Base-by-base conservation (phyloP, 2,888 invertebrate species). In the Lagria hirta region DNA sequence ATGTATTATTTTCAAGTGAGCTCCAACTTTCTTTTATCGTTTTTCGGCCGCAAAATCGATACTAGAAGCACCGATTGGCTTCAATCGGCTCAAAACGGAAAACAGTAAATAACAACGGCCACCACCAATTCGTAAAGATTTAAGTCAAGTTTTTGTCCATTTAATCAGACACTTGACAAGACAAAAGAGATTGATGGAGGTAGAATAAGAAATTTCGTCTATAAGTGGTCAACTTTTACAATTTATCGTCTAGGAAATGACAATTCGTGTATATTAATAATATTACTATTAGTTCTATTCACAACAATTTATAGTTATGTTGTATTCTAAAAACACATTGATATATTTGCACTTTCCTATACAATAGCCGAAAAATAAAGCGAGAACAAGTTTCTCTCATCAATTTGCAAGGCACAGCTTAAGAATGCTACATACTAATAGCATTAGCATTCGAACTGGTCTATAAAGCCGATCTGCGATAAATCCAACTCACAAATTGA, bases 21-120 rank as follows among this genome's bases (percentile, higher is more conserved):
- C 48, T 47, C 23, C 38, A 44, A 51, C 49, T 47, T 50, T 47
- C 51, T 54, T 54, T 53, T 52, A 55, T 55, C 45, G 53, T 43
- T 28, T 51, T 44, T 50, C 44, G 26, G 38, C 52, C 50, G 28
- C 57, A 57, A 58, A 61, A 63, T 65, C 65, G 58, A 62, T 64
- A 58, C 58, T 50, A 57, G 62, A 62, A 64, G 61, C 61, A 62
- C 60, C 63, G 64, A 65, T 64, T 64, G 65, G 62, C 59, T 58
- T 61, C 57, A 62, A 63, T 64, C 61, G 61, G 57, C 54, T 59
- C 61, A 57, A 57, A 48, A 58, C 49, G 56, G 57, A 50, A 44
- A 45, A 60, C 62, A 59, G 63, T 66, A 66, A 66, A 66, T 66
- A 64, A 66, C 61, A 43, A 55, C 53, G 58, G 59, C 32, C 29